Percentiles rank a stretch among this genome's conserved stretches.
Conservation (phyloP, 92 coral and sea anemone genomes). For the Chrysogorgia sp. region DNA sequence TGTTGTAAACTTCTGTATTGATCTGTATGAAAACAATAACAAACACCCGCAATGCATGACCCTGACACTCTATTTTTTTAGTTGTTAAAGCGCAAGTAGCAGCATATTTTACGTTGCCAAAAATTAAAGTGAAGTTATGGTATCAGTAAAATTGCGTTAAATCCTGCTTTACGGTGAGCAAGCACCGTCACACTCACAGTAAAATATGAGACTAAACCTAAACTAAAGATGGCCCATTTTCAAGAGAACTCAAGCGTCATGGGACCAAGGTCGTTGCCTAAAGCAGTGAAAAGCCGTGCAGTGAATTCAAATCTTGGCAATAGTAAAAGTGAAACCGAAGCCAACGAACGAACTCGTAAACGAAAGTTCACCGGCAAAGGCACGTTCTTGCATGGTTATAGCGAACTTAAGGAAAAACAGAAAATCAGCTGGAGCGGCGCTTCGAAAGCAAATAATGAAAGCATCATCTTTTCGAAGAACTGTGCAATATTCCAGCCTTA, state of each 20-base stretch:
- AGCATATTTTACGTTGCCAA: conserved; percentile 17
- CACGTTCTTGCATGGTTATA: conserved; percentile 36
- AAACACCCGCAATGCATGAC: too few relatives aligned
- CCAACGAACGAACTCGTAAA: background rate
- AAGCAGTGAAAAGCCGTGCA: background rate
- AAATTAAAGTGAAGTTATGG: conserved; percentile 9
- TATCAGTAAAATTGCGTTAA: conserved; percentile 1
- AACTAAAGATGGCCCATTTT: background rate
- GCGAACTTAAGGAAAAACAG: conserved; percentile 44
- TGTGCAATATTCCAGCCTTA: conserved; percentile 16
- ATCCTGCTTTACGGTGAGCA: conserved; percentile 18
- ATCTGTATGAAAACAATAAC: too few relatives aligned
- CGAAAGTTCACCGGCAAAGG: conserved; percentile 50
- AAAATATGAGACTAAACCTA: conserved; percentile 4
- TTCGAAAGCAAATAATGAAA: conserved; percentile 56
- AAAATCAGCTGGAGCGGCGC: conserved; percentile 55
- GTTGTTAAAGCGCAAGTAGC: conserved; percentile 5
- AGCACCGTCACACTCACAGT: conserved; percentile 29
- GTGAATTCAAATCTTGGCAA: conserved; percentile 8
- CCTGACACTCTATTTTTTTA: too few relatives aligned
- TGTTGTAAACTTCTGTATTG: too few relatives aligned
- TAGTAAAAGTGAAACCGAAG: conserved; percentile 14
- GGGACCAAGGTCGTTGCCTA: conserved; percentile 10
- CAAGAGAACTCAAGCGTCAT: background rate
- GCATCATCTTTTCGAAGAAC: conserved; percentile 24